Base-by-base conservation (phyloP, 2,113 vertebrate species). In the Hassar affinis region DNA sequence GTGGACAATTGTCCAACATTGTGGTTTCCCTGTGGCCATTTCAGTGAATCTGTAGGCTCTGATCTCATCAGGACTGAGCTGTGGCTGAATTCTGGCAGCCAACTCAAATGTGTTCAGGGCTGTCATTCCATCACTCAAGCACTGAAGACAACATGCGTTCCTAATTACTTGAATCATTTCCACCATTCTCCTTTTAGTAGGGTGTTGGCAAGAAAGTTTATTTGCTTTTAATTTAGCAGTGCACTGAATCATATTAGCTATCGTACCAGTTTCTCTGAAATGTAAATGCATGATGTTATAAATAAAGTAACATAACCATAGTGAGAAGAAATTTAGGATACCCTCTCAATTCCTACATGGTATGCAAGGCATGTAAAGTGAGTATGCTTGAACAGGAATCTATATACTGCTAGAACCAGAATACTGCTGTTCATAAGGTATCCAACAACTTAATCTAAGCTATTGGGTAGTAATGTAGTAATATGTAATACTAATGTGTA, bases 111-210 rank as follows among this genome's bases (percentile, higher is more conserved):
- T 18, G 1, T 66, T 25, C 27, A 80, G 52, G 42, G 30, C 47
- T 52, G 49, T 15, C 22, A 56, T 69, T 38, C 64, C 64, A 81
- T 56, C 17, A 52, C 20, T 51, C 69, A 45, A 17, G 42, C 82
- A 85, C 76, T 87, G 87, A 89, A 74, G 81, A 87, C 87, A 86
- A 82, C 79, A 85, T 68, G 88, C 86, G 90, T 88, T 88, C 89
- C 66, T 80, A 82, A 89, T 88, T 87, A 88, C 66, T 45, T 56
- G 81, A 90, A 69, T 88, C 89, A 85, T 56, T 72, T 30, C 30
- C 18, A 57, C 78, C 87, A 68, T 83, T 25, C 47, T 86, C 45
- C 49, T 35, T 15, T 27, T 52, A 78, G 62, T 47, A 79, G 18
- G 25, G 62, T 54, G 22, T 18, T 25, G 47, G 38, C 27, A 45